Base-by-base conservation (phyloP, 2,797 vertebrate species). In the Pseudochaenichthys georgianus region DNA sequence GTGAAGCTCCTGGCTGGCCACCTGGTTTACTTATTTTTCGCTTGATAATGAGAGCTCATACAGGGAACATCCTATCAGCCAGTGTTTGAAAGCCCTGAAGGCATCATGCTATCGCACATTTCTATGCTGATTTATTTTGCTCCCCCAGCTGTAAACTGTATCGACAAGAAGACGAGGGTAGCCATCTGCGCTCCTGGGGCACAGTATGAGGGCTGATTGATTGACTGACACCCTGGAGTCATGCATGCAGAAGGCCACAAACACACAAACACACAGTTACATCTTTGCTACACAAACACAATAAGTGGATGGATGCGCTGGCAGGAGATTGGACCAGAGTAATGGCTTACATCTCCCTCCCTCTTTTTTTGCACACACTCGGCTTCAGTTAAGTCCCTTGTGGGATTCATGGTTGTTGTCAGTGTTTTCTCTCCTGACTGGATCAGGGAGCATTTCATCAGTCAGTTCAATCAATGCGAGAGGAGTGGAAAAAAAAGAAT, bases 101-200 rank as follows among this genome's bases (percentile, higher is more conserved):
- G 86, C 81, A 75, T 78, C 54, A 62, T 45, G 70, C 80, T 82
- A 86, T 86, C 84, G 74, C 75, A 85, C 64, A 83, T 88, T 90
- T 87, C 72, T 69, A 48, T 77, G 83, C 71, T 90, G 86, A 91
- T 93, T 88, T 88, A 87, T 89, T 91, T 81, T 57, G 68, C 77
- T 85, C 43, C 73, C 69, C 8, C 8, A 84, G 84, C 89, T 90
- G 90, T 89, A 90, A 86, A 90, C 72, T 82, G 78, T 84, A 88
- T 88, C 34, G 77, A 90, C 80, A 65, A 67, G 84, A 70, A 85
- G 82, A 81, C 67, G 38, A 83, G 83, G 86, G 85, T 81, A 71
- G 82, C 71, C 82, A 78, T 71, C 70, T 79, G 82, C 64, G 66
- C 70, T 50, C 47, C 77, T 55, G 69, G 55, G 77, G 77, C 80